phyloP scores from a whole-genome alignment of 23 tunicate species.

The Aplidium turbinatum region DNA sequence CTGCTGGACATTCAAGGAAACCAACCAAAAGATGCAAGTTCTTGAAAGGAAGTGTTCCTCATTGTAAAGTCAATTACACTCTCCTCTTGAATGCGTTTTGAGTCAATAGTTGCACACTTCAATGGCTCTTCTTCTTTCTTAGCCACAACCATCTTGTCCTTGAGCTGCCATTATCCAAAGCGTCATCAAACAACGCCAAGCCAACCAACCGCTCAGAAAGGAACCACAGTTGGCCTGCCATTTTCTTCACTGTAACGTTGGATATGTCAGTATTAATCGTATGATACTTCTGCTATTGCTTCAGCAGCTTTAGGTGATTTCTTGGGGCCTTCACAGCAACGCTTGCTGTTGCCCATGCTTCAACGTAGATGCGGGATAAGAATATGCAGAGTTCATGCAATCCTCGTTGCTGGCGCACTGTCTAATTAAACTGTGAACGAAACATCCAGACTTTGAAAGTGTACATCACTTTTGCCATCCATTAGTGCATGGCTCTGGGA shows the following conservation, averaged over 20 bases:
- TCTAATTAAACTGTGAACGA: background rate
- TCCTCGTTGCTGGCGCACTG: constrained; percentile 7
- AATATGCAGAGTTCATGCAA: constrained; percentile 27
- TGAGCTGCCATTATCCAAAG: too few relatives aligned
- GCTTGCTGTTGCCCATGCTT: constrained; percentile 8
- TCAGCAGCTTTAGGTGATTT: background rate
- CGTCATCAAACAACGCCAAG: constrained; percentile 24
- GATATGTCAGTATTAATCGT: constrained; percentile 16
- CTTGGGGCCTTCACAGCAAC: constrained; percentile 9
- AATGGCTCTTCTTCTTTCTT: too few relatives aligned
- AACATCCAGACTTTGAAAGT: constrained; percentile 16
- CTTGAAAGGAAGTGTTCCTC: too few relatives aligned
- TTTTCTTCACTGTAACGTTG: constrained; percentile 7
- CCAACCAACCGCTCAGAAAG: constrained; percentile 20
- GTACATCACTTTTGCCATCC: constrained; percentile 35
- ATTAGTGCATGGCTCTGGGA: constrained; percentile 22
- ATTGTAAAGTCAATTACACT: too few relatives aligned
- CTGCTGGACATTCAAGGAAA: too few relatives aligned
- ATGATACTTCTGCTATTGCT: background rate
- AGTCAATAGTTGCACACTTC: too few relatives aligned
- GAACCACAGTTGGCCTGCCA: constrained; percentile 23
- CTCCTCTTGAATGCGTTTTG: too few relatives aligned
- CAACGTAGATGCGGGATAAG: constrained; percentile 3
- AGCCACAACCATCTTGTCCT: too few relatives aligned
- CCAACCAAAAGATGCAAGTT: too few relatives aligned